These are phyloP conservation scores for Xenus cinereus DNA, from an alignment of 2,113 vertebrate species.

Conservation along the genomic window DNA sequence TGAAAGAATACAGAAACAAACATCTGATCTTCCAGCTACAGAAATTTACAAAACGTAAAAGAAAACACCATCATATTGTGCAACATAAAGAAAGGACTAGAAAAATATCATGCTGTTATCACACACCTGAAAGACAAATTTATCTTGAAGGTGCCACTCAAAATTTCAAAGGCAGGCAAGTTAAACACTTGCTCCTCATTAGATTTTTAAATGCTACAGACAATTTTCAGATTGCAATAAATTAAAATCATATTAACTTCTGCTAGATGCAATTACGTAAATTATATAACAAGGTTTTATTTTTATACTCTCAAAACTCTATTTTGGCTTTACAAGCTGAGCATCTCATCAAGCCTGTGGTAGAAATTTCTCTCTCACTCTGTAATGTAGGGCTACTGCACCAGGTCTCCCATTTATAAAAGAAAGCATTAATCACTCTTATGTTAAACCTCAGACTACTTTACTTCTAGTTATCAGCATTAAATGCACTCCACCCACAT, in stretches of 20 bases:
- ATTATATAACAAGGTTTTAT: not conserved
- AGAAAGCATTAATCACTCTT: not conserved
- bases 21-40: not conserved
- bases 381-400: not conserved
- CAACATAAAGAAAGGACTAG: not conserved
- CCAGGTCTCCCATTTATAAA: not conserved
- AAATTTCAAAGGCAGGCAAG: not conserved
- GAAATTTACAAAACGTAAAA: not conserved
- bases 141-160: not conserved
- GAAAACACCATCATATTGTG: not conserved
- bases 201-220: not conserved
- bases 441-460: not conserved
- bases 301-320: not conserved
- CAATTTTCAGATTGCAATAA: not conserved
- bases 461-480: not conserved
- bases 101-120: not conserved
- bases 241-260: not conserved
- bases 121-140: not conserved
- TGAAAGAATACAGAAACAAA: not conserved
- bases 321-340: not conserved
- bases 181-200: not conserved
- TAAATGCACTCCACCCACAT: not conserved
- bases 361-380: not conserved
- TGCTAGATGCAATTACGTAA: not conserved
- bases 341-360: not conserved